Base-by-base conservation (phyloP, 2,888 invertebrate species). In the Tetropium fuscum region DNA sequence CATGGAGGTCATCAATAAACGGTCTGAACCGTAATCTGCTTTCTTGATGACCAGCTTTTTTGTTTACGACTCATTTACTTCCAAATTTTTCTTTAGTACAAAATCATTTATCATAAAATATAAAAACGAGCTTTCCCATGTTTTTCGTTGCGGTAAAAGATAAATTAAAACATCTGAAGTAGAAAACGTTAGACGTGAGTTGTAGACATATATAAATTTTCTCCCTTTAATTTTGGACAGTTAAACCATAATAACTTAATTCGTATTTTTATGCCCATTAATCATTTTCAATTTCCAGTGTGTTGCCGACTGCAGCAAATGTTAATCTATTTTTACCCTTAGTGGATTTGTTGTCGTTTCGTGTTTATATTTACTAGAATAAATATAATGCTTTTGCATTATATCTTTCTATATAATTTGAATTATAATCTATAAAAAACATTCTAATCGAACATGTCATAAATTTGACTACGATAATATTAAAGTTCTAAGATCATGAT, bases 1-100 rank as follows among this genome's bases (percentile, higher is more conserved):
- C 78, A 76, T 77, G 73, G 78, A 78, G 80, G 80, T 80, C 80
- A 80, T 81, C 80, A 79, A 80, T 80, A 80, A 81, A 74, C 74
- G 77, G 73, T 73, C 75, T 74, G 76, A 76, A 77, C 77, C 72
- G 77, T 80, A 79, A 79, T 79, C 78, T 78, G 76, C 78, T 76
- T 76, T 76, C 77, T 73, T 77, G 79, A 78, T 77, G 77, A 76
- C 73, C 76, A 71, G 75, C 72, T 78, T 77, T 78, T 79, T 79
- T 78, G 78, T 79, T 79, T 78, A 79, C 79, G 77, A 76, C 76
- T 79, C 80, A 79, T 80, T 80, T 80, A 77, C 76, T 77, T 72
- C 64, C 70, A 73, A 75, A 75, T 75, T 76, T 75, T 74, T 75
- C 74, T 73, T 70, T 71, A 60, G 68, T 64, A 71, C 69, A 69